Conservation (phyloP, 2,113 vertebrate species). For the Camelus dromedarius region DNA sequence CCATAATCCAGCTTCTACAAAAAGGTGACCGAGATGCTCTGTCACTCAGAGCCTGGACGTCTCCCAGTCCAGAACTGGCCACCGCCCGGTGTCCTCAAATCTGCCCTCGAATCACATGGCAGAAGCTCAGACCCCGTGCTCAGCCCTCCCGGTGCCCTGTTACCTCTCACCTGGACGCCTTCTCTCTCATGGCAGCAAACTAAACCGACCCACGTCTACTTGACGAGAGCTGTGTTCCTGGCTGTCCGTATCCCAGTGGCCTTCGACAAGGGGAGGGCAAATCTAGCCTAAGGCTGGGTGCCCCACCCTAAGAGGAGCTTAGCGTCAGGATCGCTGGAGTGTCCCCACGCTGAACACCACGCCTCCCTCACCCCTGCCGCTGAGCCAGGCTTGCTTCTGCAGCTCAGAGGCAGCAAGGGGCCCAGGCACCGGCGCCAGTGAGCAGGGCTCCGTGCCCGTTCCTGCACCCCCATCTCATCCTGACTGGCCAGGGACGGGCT, state of each 20-base stretch:
- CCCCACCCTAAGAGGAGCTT: background rate
- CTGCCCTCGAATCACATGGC: background rate
- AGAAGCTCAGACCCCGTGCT: background rate
- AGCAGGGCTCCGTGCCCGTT: background rate
- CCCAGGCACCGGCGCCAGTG: fast-evolving
- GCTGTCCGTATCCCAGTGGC: background rate
- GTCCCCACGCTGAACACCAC: no score
- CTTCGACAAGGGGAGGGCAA: background rate
- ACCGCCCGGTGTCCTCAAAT: background rate
- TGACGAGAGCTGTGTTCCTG: background rate
- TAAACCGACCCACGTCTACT: background rate
- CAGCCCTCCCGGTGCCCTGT: background rate
- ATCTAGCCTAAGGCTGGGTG: background rate
- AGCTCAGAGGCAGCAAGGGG: background rate
- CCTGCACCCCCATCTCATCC: background rate
- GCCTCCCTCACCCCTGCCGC: background rate
- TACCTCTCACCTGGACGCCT: no score
- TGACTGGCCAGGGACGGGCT: background rate
- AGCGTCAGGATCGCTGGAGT: fast-evolving
- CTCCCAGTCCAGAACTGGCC: background rate
- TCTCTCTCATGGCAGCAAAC: background rate
- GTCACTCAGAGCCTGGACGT: fast-evolving
- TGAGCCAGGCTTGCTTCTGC: background rate
- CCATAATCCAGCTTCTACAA: fast-evolving
- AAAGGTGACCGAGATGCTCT: background rate